Evolutionary conservation across 2,113 vertebrate genomes (phyloP), one percentile per base, ranked within the genome.

Genomic region (Hyperopisus bebe): DNA sequence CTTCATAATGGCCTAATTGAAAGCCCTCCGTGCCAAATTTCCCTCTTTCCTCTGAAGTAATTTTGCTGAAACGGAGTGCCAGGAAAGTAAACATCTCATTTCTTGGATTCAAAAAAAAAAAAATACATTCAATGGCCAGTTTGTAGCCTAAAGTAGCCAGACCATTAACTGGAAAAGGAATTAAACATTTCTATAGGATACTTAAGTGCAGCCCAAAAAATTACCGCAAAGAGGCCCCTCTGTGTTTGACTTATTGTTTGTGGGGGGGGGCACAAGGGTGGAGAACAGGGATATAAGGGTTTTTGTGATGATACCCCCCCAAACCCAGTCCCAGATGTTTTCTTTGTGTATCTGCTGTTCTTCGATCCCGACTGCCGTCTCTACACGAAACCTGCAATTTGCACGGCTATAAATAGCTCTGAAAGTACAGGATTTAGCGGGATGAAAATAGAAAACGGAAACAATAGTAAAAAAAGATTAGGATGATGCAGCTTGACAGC

Each of bases 391-490:
- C 53, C 87, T 42, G 19, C 42, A 58, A 88, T 62, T 88, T 88
- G 42, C 42, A 39, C 9, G 3, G 9, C 35, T 88, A 88, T 66
- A 66, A 39, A 88, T 88, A 88, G 87, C 35, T n/a, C 35, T 62
- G 7, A 62, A 88, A 88, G 50, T 53, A 66, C 27, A 46, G 55
- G 55, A 88, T 88, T 88, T 24, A 21, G 31, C 8, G 4, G 21
- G 87, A 88, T 66, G 87, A 62, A 66, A 88, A 88, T 62, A 62
- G 55, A 88, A 88, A n/a, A 51, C 4, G 17, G 27, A 55, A 42
- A 19, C 2, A 39, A 88, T 42, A 15, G 27, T 42, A 39, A 77
- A 2, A 70, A 35, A 17, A 80, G 11, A 39, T 55, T 0, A 19
- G 1, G 35, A 58, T n/a, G 27, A 39, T 8, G 19, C 50, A 7